Conservation (phyloP, 92 coral and sea anemone species). For the Micromussa lordhowensis region DNA sequence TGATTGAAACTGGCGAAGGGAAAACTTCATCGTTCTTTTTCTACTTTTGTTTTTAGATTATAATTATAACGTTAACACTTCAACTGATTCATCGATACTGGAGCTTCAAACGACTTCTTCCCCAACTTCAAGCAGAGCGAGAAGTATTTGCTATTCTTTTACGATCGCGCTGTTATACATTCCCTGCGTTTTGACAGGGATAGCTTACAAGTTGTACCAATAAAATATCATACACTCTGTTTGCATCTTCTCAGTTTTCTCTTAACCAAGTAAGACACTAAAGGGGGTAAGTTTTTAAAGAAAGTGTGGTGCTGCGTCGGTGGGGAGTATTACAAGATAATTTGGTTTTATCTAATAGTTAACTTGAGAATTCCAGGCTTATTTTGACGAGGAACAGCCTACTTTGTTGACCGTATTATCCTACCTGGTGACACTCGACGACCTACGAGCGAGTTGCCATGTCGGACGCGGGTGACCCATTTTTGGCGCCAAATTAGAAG, state of each 20-base stretch:
- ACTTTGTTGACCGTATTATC: too few species aligned
- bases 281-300: too few species aligned
- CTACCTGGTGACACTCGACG: too few species aligned
- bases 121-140: not conserved
- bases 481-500: too few species aligned
- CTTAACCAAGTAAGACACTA: not conserved
- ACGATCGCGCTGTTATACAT: not conserved
- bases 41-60: constrained; percentile 1
- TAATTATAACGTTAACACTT: not conserved
- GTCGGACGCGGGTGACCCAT: too few species aligned
- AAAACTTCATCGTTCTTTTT: not conserved
- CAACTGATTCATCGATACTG: not conserved
- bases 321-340: too few species aligned
- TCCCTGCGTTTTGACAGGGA: not conserved
- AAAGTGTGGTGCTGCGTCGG: too few species aligned
- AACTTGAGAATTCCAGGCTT: too few species aligned
- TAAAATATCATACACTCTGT: not conserved
- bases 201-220: not conserved
- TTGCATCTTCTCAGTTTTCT: not conserved
- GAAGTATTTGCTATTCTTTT: not conserved
- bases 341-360: too few species aligned
- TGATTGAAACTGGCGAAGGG: too few species aligned
- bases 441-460: too few species aligned
- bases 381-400: too few species aligned
- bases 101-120: not conserved